A percentile compares a stretch with the other conserved stretches of the same genome.
These are phyloP conservation scores for Micromussa lordhowensis DNA, from an alignment of 92 coral and sea anemone genomes.

Conservation along the genomic window DNA sequence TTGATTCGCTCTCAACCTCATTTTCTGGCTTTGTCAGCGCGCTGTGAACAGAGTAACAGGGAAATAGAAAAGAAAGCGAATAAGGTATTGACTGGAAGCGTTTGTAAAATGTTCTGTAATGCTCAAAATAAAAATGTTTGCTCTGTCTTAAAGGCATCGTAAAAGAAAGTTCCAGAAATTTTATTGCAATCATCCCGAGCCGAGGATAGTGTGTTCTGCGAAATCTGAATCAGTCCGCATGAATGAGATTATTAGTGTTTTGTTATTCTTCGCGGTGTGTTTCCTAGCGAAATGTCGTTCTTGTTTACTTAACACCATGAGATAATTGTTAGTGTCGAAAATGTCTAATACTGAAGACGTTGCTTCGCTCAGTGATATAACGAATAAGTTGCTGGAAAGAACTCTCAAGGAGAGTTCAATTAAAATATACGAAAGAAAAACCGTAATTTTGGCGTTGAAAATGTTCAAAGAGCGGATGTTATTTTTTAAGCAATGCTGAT, in stretches of 20 bases:
- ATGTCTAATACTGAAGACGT: neutral
- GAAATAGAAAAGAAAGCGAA: neutral
- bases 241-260: neutral
- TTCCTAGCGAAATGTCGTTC: neutral
- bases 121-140: neutral
- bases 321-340: neutral
- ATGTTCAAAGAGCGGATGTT: neutral
- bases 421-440: neutral
- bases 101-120: neutral
- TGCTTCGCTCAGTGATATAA: neutral
- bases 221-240: neutral
- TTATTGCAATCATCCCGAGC: no score
- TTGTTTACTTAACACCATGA: slow-evolving; percentile 13
- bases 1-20: neutral
- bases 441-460: neutral
- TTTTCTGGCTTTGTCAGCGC: neutral
- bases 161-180: neutral
- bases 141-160: neutral
- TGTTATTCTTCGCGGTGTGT: neutral
- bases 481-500: neutral
- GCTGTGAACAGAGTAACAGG: neutral
- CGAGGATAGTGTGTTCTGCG: no score
- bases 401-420: neutral
- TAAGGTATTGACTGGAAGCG: neutral
- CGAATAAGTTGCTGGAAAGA: neutral